phyloP scores from a whole-genome alignment of 2,113 vertebrate genomes.

The Cyphomyrus discorhynchus region DNA sequence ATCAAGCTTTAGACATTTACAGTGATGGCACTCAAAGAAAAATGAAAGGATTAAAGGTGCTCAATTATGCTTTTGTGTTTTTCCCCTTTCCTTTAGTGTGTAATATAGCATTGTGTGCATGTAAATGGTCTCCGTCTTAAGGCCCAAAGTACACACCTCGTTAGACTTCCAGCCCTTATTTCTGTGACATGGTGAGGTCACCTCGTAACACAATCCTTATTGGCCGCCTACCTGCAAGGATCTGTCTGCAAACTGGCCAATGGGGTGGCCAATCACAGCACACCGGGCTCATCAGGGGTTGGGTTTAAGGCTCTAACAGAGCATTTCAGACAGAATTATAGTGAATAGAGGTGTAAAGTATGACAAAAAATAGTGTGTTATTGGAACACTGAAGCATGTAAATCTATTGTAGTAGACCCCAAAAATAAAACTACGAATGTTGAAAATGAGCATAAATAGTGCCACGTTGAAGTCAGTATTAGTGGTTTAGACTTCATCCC shows the following conservation, averaged over 20 bases:
- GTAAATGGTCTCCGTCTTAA: neutral
- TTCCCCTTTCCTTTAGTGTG: neutral
- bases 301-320: neutral
- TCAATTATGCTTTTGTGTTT: neutral
- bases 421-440: too few species aligned
- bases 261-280: neutral
- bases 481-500: neutral
- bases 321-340: neutral
- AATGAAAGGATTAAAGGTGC: neutral
- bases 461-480: neutral
- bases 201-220: neutral
- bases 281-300: neutral
- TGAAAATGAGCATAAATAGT: neutral
- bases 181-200: neutral
- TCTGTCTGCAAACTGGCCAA: too few species aligned
- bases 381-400: neutral
- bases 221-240: neutral
- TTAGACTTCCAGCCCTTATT: neutral
- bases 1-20: neutral
- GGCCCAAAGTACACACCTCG: neutral
- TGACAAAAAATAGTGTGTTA: too few species aligned
- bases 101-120: neutral
- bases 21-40: neutral
- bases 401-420: neutral
- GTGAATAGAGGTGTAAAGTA: neutral